Evolutionary conservation across 2,113 vertebrate genomes (phyloP).

Genomic region (Etheostoma cragini): DNA sequence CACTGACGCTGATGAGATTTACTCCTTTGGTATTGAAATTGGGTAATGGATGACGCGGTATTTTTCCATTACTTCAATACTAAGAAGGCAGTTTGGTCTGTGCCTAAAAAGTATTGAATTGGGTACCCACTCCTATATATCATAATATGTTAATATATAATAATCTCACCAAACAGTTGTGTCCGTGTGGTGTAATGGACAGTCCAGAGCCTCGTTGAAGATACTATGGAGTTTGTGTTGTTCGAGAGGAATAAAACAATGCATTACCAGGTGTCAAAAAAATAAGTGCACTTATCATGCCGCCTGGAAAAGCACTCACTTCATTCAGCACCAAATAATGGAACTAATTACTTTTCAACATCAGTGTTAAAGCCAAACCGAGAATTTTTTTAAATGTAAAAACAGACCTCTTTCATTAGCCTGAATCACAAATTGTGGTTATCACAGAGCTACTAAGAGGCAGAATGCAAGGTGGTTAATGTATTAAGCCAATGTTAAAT

Average conservation of each 20-base stretch:
- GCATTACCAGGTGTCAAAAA: slow-evolving; percentile 4
- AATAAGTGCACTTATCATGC: slow-evolving; percentile 5
- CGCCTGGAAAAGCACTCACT: neutral
- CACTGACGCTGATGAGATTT: too few species aligned
- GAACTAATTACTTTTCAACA: slow-evolving; percentile 19
- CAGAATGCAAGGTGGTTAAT: neutral
- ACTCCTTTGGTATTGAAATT: too few species aligned
- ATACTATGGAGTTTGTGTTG: slow-evolving; percentile 24
- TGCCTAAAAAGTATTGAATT: too few species aligned
- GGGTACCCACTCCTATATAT: too few species aligned
- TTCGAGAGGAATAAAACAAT: neutral
- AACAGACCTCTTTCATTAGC: slow-evolving; percentile 31
- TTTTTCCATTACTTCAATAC: too few species aligned
- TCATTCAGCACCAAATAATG: neutral
- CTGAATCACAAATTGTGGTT: slow-evolving; percentile 27
- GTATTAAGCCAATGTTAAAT: slow-evolving; percentile 35
- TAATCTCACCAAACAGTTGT: neutral
- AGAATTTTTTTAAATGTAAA: slow-evolving; percentile 2
- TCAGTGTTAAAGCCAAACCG: neutral
- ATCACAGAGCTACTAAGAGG: slow-evolving; percentile 19
- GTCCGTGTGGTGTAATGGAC: neutral
- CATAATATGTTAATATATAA: too few species aligned
- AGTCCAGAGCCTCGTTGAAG: slow-evolving; percentile 8
- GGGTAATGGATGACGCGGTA: too few species aligned
- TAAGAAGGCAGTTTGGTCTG: too few species aligned